Base-by-base conservation (phyloP, 2,113 vertebrate genomes). In the Archilochus colubris region DNA sequence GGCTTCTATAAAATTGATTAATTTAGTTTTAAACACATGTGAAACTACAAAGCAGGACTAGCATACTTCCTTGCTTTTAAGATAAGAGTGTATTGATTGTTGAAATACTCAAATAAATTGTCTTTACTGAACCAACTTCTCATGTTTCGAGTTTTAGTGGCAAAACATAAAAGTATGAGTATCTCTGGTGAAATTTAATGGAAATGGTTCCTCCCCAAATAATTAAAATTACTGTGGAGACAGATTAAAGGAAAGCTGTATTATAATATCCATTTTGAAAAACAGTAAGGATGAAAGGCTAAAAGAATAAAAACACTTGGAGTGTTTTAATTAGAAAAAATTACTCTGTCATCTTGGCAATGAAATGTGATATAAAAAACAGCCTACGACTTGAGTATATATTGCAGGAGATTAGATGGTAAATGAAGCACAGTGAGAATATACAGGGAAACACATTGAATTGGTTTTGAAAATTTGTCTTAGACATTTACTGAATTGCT, bases 311-410 rank as follows among this genome's bases (percentile, higher is more conserved):
- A 93, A 83, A 50, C 25, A 55, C 12, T 31, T 22, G 8, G 44
- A 83, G 3, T 64, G 17, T 40, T 94, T 94, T 78, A 83, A 75
- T 67, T 72, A 53, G 36, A 86, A 94, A 92, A 79, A 81, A 75
- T 8, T 70, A 46, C 16, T 58, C 5, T 72, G 12, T 53, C 57
- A 70, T 89, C 46, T 83, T 77, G 70, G 61, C 82, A 93, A 51
- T 38, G 20, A 83, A 83, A 75, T 38, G 3, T 15, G 25, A 75
- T 12, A 59, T 8, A 89, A 93, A 86, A 69, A 75, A 12, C 31
- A 91, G 40, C n/a, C 40, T 54, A 63, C 44, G 80, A 59, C 13
- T 55, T 40, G 21, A 81, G 13, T 55, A 74, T 7, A 3, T 69
- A 72, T 82, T 8, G 28, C 38, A 77, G 55, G 17, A 80, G 48